phyloP scores from a whole-genome alignment of 1,140 invertebrate species.

The Pogonus chalceus region DNA sequence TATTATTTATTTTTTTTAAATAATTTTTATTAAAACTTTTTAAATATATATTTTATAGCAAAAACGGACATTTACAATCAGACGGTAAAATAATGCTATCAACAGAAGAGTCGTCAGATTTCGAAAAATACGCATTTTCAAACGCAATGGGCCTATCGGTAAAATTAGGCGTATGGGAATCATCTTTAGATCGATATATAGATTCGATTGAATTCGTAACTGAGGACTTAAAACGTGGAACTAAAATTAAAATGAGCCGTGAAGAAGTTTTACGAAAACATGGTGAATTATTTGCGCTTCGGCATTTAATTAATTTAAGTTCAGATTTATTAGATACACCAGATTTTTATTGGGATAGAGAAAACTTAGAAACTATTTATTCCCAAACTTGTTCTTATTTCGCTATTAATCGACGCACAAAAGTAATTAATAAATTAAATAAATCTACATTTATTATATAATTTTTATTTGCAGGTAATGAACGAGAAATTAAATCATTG shows the following conservation, averaged over 20 bases:
- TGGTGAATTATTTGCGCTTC: constrained; percentile 80
- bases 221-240: constrained; percentile 65
- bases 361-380: constrained; percentile 75
- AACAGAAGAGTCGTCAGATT: constrained; percentile 31
- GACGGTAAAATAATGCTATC: constrained; percentile 28
- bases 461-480: constrained; percentile 58
- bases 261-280: constrained; percentile 75
- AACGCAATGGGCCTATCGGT: constrained; percentile 88
- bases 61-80: constrained; percentile 25
- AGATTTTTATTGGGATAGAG: constrained; percentile 95
- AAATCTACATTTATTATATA: constrained; percentile 6
- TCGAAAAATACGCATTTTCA: constrained; percentile 73
- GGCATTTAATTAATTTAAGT: constrained; percentile 83
- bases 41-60: constrained; percentile 31
- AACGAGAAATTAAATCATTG: constrained; percentile 93
- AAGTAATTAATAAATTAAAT: constrained; percentile 37
- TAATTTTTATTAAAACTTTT: constrained; percentile 18
- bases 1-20: too few relatives aligned
- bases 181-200: constrained; percentile 69
- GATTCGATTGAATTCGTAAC: constrained; percentile 73
- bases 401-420: constrained; percentile 72
- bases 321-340: constrained; percentile 90
- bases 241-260: constrained; percentile 53
- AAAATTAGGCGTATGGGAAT: constrained; percentile 87
- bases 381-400: constrained; percentile 72